Conservation (phyloP, 2,113 vertebrate species). For the Lathamus discolor region DNA sequence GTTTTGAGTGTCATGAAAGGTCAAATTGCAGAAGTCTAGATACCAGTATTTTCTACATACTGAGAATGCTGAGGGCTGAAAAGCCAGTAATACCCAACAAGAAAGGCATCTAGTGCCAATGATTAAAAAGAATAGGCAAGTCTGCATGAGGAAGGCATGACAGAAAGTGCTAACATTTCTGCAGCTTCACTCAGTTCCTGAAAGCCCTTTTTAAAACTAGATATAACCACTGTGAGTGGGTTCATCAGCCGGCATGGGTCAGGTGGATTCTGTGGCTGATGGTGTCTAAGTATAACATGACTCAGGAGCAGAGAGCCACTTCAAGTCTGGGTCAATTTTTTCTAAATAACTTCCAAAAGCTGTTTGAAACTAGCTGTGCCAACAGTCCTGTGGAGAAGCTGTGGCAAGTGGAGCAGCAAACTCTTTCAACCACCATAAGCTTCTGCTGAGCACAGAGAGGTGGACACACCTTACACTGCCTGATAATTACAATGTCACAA, state of each 20-base stretch:
- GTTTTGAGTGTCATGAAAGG: neutral
- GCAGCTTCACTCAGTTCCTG: neutral
- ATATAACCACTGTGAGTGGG: neutral
- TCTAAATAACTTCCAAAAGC: neutral
- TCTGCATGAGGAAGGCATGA: neutral
- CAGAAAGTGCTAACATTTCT: neutral
- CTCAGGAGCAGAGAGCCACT: neutral
- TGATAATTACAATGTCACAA: neutral
- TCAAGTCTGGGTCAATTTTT: neutral
- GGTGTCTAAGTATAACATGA: neutral
- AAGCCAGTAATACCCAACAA: neutral
- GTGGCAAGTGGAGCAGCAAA: neutral
- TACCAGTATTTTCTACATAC: neutral
- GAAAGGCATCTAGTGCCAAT: neutral
- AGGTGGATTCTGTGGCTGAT: neutral
- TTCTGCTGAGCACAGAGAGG: neutral
- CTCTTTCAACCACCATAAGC: fast-evolving
- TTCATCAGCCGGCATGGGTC: fast-evolving
- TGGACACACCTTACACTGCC: neutral
- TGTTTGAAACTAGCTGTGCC: neutral
- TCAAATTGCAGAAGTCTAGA: neutral
- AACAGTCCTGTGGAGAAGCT: neutral
- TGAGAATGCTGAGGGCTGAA: neutral
- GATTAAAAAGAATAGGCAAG: neutral
- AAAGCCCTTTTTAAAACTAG: neutral